A percentile compares a stretch with the other conserved stretches of the same genome.
phyloP scores from a whole-genome alignment of 1,140 invertebrate species.

The Hestina assimilis region DNA sequence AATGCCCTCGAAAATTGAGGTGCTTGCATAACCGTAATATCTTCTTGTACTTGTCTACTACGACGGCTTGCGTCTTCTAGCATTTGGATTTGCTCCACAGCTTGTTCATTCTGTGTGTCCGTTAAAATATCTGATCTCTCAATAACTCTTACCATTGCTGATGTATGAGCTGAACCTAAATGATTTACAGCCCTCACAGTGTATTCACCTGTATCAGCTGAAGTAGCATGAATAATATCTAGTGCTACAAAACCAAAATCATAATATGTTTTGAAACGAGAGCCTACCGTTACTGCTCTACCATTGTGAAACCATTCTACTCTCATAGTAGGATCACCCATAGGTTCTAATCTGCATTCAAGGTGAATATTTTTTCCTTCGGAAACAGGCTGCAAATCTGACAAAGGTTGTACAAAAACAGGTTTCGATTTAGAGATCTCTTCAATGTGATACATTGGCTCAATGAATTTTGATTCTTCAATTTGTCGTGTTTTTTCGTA shows the following conservation, averaged over 20 bases:
- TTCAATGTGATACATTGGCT: constrained; percentile 93
- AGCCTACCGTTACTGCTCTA: constrained; percentile 90
- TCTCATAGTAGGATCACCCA: constrained; percentile 96
- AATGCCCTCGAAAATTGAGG: constrained; percentile 92
- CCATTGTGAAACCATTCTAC: constrained; percentile 98
- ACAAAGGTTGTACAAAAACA: constrained; percentile 91
- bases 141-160: constrained; percentile 91
- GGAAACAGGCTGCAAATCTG: constrained; percentile 88
- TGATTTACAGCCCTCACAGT: constrained; percentile 95
- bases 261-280: constrained; percentile 95
- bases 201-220: constrained; percentile 95
- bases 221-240: constrained; percentile 92
- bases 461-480: constrained; percentile 91
- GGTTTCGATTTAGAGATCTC: constrained; percentile 96
- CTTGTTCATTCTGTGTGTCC: constrained; percentile 96
- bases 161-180: constrained; percentile 94
- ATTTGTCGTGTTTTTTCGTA: constrained; percentile 93
- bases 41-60: constrained; percentile 84
- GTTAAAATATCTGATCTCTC: constrained; percentile 92
- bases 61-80: constrained; percentile 92
- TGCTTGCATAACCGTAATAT: constrained; percentile 88
- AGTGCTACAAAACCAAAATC: constrained; percentile 96
- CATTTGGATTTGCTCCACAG: constrained; percentile 95
- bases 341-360: constrained; percentile 93
- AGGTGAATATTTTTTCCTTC: constrained; percentile 96